phyloP scores from a whole-genome alignment of 2,888 invertebrate species.

The Eupeodes latifasciatus region DNA sequence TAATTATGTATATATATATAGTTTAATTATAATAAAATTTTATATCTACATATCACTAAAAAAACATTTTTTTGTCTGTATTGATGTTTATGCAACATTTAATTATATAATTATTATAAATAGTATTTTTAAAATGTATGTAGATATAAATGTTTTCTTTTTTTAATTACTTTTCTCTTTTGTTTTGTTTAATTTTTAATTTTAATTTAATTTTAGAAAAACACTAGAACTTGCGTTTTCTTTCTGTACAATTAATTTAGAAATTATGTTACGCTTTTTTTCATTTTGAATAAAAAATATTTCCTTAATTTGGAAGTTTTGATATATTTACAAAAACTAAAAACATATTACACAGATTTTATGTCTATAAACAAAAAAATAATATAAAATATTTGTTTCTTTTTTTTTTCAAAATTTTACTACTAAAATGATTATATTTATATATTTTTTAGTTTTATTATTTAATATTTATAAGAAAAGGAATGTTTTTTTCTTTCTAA shows the following conservation, averaged over 20 bases:
- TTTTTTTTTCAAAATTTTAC: background rate
- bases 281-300: conserved; percentile 64
- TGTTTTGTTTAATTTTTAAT: background rate
- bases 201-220: conserved; percentile 27
- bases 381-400: background rate
- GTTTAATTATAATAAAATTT: background rate
- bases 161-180: background rate
- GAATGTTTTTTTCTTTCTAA: conserved; percentile 53
- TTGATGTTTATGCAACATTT: conserved; percentile 24
- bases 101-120: conserved; percentile 7
- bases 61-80: conserved; percentile 12
- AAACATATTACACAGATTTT: background rate
- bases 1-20: background rate
- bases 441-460: background rate
- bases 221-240: conserved; percentile 37
- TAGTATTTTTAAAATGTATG: conserved; percentile 39
- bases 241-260: conserved; percentile 75
- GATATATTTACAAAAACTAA: conserved; percentile 67
- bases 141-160: conserved; percentile 35
- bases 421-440: conserved; percentile 4
- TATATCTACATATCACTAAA: background rate
- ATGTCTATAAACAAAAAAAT: background rate
- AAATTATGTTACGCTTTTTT: conserved; percentile 75
- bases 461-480: conserved; percentile 38
- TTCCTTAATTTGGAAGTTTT: conserved; percentile 52